Conservation (phyloP, 2,888 invertebrate species). For the Drosophila emarginata region DNA sequence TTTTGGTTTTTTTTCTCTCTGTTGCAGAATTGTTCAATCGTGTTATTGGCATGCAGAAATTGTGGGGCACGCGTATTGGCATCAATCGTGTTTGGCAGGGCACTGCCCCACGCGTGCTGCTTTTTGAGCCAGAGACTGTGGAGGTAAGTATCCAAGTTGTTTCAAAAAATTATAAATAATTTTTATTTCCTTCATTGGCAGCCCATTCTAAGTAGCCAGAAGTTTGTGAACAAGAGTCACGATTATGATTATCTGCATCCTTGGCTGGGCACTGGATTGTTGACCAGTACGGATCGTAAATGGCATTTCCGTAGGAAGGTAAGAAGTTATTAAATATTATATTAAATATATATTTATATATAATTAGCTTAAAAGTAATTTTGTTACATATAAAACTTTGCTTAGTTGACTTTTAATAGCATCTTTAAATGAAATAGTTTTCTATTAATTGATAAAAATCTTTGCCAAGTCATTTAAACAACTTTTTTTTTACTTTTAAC, state of each 20-base stretch:
- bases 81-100: slow-evolving; percentile 84
- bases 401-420: no score
- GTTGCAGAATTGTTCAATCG: slow-evolving; percentile 83
- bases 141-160: slow-evolving; percentile 82
- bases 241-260: slow-evolving; percentile 85
- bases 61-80: slow-evolving; percentile 84
- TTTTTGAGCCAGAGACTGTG: slow-evolving; percentile 83
- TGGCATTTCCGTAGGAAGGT: slow-evolving; percentile 86
- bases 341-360: not conserved
- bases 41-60: slow-evolving; percentile 82
- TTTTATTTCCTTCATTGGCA: slow-evolving; percentile 57
- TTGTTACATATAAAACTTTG: no score
- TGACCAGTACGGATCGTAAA: slow-evolving; percentile 84
- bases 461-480: no score
- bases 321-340: slow-evolving; percentile 26
- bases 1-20: slow-evolving; percentile 15
- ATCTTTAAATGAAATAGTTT: no score
- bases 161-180: not conserved
- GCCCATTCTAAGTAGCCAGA: slow-evolving; percentile 84
- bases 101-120: slow-evolving; percentile 83
- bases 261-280: slow-evolving; percentile 85
- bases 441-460: no score
- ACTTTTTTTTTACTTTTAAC: no score
- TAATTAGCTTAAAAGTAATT: not conserved
- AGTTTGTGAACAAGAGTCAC: slow-evolving; percentile 85